Evolutionary conservation across 2,113 vertebrate species (phyloP), one percentile per base, ranked within the genome.

Genomic region (Poeciliopsis retropinna): DNA sequence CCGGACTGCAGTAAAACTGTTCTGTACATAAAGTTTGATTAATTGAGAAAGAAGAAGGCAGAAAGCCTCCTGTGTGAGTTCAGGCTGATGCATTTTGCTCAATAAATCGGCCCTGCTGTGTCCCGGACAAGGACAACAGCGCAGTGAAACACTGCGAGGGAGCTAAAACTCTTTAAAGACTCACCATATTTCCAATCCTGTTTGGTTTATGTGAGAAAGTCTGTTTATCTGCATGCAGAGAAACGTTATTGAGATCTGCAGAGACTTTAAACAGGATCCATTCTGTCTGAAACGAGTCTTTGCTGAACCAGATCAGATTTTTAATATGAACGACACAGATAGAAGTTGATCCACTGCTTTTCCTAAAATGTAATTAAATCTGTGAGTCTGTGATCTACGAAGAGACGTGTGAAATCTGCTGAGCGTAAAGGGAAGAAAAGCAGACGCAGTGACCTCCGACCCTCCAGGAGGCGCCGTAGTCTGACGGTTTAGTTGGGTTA

Each of bases 371-470:
- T 76, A 25, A 76, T 83, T 79, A 68, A 47, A 10, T 15, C 51
- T 54, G 34, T 47, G 30, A 70, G 61, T 62, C 73, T 62, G 1
- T 69, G 67, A 75, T 85, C 27, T 64, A 10, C 30, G 29, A 74
- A 69, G 19, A 34, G 60, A 41, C 47, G 75, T 78, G 64, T 34
- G 65, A 73, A 69, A 37, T 79, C 47, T 63, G 63, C n/a, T 10
- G n/a, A 22, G 13, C n/a, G 70, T 85, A 70, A 87, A 80, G 80
- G 72, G 70, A 85, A 72, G 70, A 73, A 82, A 78, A 80, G 32
- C 72, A 67, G 64, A 61, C 29, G 8, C 31, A 25, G 31, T 41
- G 60, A 31, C 15, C 76, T 73, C 8, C 7, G 68, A 64, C 79
- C 73, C 27, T 79, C 60, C 75, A 60, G 51, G 34, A 68, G 63